These are phyloP conservation scores for Hylaea fasciaria DNA, from an alignment of 2,888 invertebrate genomes.

Conservation along the genomic window DNA sequence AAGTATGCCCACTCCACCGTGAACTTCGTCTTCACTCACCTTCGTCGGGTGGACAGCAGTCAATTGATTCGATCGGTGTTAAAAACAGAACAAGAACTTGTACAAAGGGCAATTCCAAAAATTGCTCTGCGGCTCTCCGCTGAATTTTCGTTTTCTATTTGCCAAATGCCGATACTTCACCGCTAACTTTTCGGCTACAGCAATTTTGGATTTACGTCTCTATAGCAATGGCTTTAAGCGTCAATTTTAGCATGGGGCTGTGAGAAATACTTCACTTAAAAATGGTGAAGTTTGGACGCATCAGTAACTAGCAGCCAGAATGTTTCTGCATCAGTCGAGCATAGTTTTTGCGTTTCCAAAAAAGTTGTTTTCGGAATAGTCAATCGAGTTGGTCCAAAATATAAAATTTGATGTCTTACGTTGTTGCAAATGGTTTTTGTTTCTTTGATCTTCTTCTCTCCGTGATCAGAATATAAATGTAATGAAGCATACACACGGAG, in stretches of 20 bases:
- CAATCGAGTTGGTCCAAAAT: neutral
- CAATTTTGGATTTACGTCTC: slow-evolving; percentile 7
- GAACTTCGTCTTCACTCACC: too few species aligned
- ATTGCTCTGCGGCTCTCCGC: slow-evolving; percentile 35
- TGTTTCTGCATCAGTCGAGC: slow-evolving; percentile 9
- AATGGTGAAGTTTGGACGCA: slow-evolving; percentile 9
- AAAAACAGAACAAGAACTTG: slow-evolving; percentile 13
- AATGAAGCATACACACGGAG: too few species aligned
- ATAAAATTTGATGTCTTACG: neutral
- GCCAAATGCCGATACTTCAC: slow-evolving; percentile 36
- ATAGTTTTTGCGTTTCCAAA: neutral
- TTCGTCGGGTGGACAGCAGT: too few species aligned
- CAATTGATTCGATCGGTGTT: too few species aligned
- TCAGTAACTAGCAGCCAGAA: slow-evolving; percentile 1
- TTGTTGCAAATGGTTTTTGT: neutral
- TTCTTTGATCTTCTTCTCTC: too few species aligned
- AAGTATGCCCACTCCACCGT: too few species aligned
- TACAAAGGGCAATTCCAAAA: slow-evolving; percentile 35
- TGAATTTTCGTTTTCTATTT: slow-evolving; percentile 37
- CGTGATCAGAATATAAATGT: too few species aligned
- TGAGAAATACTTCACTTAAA: neutral
- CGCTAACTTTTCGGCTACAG: slow-evolving; percentile 23
- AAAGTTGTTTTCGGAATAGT: neutral
- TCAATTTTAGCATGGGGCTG: slow-evolving; percentile 1
- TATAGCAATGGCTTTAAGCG: slow-evolving; percentile 18